A percentile compares a stretch with the other conserved stretches of the same genome.
Evolutionary conservation across 2,888 invertebrate genomes (phyloP).

Genomic region (Heliconius sara): DNA sequence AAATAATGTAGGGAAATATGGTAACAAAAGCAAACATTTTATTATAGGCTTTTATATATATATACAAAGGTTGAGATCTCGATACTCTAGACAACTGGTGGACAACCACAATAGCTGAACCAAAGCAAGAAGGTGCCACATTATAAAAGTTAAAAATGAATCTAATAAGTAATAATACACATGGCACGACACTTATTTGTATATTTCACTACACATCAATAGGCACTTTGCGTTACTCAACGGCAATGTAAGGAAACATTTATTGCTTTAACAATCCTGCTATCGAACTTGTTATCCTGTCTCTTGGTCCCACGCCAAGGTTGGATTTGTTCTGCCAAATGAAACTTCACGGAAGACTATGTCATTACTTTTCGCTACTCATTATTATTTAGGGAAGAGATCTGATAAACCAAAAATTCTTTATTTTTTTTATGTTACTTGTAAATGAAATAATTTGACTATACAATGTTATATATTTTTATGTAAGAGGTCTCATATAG

Average conservation of each 20-base stretch:
- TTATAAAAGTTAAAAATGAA: slow-evolving; percentile 30
- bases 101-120: slow-evolving; percentile 23
- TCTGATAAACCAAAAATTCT: not conserved
- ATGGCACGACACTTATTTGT: slow-evolving; percentile 45
- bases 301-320: slow-evolving; percentile 63
- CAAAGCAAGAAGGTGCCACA: slow-evolving; percentile 38
- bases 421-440: not conserved
- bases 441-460: not conserved
- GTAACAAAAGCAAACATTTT: slow-evolving; percentile 37
- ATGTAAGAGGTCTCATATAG: not conserved
- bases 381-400: slow-evolving; percentile 15
- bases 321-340: slow-evolving; percentile 41
- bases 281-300: slow-evolving; percentile 37
- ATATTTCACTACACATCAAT: slow-evolving; percentile 60
- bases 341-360: slow-evolving; percentile 32
- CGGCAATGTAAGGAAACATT: slow-evolving; percentile 53
- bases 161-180: slow-evolving; percentile 35
- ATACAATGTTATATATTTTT: not conserved
- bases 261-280: slow-evolving; percentile 54
- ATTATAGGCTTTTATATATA: slow-evolving; percentile 19
- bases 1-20: slow-evolving; percentile 35
- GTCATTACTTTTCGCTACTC: slow-evolving; percentile 17
- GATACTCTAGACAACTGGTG: slow-evolving; percentile 21
- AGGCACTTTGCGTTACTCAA: slow-evolving; percentile 65
- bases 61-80: slow-evolving; percentile 39